A percentile compares a stretch with the other conserved stretches of the same genome.
These are phyloP conservation scores for Oryzaephilus surinamensis DNA, from an alignment of 1,140 invertebrate species.

Conservation along the genomic window DNA sequence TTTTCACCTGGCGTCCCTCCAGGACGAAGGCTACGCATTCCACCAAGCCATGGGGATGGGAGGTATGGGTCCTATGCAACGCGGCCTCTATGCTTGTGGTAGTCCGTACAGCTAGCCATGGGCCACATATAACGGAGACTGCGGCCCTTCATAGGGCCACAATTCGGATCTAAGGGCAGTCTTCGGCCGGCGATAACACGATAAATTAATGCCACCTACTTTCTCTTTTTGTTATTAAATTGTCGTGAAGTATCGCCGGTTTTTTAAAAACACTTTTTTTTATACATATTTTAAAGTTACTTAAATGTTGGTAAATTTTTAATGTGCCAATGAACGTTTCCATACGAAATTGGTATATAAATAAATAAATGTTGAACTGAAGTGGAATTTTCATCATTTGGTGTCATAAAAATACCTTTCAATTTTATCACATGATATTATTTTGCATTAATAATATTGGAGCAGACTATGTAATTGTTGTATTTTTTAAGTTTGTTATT, in stretches of 20 bases:
- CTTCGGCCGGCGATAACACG: slow-evolving; percentile 29
- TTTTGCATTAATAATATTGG: too few species aligned
- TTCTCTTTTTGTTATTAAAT: background rate
- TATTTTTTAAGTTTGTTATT: too few species aligned
- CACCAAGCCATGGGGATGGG: slow-evolving; percentile 41
- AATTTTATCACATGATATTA: too few species aligned
- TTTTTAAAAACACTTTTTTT: slow-evolving; percentile 1
- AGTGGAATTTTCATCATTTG: slow-evolving; percentile 4
- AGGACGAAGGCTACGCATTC: slow-evolving; percentile 40
- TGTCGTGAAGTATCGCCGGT: slow-evolving; percentile 17
- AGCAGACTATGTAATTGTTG: too few species aligned
- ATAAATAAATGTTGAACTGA: too few species aligned
- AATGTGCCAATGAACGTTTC: slow-evolving; percentile 23
- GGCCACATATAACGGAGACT: slow-evolving; percentile 39
- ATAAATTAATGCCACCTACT: slow-evolving; percentile 6
- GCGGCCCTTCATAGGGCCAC: slow-evolving; percentile 33
- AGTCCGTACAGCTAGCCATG: slow-evolving; percentile 41
- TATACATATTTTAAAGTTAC: slow-evolving; percentile 7
- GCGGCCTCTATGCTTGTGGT: slow-evolving; percentile 39
- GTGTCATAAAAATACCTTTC: slow-evolving; percentile 2
- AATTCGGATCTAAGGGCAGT: slow-evolving; percentile 33
- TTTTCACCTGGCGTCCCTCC: slow-evolving; percentile 39
- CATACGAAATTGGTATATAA: slow-evolving; percentile 13
- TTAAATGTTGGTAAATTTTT: background rate
- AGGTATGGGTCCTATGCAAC: slow-evolving; percentile 38